Evolutionary conservation across 2,797 vertebrate species (phyloP).

Genomic region (Tapirus indicus): DNA sequence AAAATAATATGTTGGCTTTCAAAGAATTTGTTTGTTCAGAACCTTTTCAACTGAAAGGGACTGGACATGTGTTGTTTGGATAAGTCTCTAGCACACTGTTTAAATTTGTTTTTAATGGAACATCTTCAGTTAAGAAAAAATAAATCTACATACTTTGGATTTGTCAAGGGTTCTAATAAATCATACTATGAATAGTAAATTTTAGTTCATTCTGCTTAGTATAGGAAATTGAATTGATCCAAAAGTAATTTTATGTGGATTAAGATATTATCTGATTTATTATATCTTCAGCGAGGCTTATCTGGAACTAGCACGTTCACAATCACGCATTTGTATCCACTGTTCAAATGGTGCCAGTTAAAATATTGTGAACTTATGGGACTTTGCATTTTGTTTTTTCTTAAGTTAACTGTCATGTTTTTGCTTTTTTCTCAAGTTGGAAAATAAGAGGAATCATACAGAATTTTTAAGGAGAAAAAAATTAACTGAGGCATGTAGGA

Average conservation of each 20-base stretch:
- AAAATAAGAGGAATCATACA: conserved; percentile 41
- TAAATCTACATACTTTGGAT: conserved; percentile 31
- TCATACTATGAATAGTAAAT: conserved; percentile 24
- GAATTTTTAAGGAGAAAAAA: conserved; percentile 45
- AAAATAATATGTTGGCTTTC: conserved; percentile 41
- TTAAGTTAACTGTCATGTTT: neutral
- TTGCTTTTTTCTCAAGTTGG: conserved; percentile 56
- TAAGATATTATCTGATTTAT: conserved; percentile 63
- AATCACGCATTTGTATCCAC: neutral
- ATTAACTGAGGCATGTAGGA: neutral
- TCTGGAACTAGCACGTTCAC: neutral
- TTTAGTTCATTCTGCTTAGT: conserved; percentile 20
- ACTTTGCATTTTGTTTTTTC: neutral
- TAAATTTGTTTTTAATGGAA: conserved; percentile 67
- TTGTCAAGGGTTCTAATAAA: conserved; percentile 54
- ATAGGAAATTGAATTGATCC: conserved; percentile 69
- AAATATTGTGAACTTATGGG: conserved; percentile 50
- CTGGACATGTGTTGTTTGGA: conserved; percentile 8
- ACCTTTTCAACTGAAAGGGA: conserved; percentile 47
- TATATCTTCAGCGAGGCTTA: neutral
- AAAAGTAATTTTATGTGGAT: conserved; percentile 60
- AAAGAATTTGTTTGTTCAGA: conserved; percentile 38
- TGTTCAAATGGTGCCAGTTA: conserved; percentile 44
- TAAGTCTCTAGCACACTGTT: conserved; percentile 58
- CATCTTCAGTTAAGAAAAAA: conserved; percentile 67